Conservation (phyloP, 35 echinoderm and acorn worm species). For the Patiria miniata region DNA sequence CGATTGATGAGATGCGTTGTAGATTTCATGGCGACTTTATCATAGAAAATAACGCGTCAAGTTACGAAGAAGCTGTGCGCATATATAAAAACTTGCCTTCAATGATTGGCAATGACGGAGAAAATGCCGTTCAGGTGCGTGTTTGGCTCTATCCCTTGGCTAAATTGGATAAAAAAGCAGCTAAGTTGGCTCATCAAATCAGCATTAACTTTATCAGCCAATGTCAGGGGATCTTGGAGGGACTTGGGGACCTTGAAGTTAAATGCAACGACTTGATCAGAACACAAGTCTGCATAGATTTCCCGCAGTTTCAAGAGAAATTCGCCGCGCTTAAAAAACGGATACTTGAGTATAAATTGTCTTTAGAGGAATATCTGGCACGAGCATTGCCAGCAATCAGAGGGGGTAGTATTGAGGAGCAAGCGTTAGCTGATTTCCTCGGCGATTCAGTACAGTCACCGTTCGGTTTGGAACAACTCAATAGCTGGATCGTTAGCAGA, state of each 20-base stretch:
- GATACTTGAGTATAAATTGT: neutral
- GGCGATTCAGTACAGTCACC: neutral
- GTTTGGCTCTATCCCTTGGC: slow-evolving; percentile 44
- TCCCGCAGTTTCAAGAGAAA: slow-evolving; percentile 1
- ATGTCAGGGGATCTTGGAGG: slow-evolving; percentile 16
- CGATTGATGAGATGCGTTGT: neutral
- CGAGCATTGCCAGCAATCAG: neutral
- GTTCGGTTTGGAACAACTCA: neutral
- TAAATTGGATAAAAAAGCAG: slow-evolving; percentile 34
- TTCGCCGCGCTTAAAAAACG: neutral
- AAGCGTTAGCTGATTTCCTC: neutral
- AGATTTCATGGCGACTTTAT: slow-evolving; percentile 51
- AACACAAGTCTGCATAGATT: neutral
- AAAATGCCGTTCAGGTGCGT: slow-evolving; percentile 21
- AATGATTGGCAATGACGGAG: slow-evolving; percentile 20
- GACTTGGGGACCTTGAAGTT: neutral
- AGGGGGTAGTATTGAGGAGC: neutral
- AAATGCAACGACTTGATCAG: slow-evolving; percentile 13
- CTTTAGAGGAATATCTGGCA: neutral
- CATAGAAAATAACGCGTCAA: slow-evolving; percentile 10
- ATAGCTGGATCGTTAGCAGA: neutral
- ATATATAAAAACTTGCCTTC: slow-evolving; percentile 35
- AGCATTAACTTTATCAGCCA: slow-evolving; percentile 16
- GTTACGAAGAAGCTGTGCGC: neutral
- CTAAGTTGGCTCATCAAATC: slow-evolving; percentile 22